Evolutionary conservation across 2,888 invertebrate species (phyloP).

Genomic region (Ennomos erosarius): DNA sequence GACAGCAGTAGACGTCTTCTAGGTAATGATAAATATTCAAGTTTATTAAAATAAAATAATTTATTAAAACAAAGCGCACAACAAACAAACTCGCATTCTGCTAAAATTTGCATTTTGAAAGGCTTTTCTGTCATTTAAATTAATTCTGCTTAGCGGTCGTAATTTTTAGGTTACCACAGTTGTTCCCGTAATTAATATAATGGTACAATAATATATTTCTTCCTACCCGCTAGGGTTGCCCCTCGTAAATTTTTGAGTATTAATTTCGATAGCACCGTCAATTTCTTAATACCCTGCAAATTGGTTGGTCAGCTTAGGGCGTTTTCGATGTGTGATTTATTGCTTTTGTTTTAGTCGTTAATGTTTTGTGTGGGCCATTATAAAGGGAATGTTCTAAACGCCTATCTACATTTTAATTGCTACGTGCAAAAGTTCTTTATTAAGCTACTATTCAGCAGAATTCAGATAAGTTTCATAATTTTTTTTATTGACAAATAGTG

Average conservation of each 20-base stretch:
- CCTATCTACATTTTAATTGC: neutral
- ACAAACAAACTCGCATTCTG: constrained; percentile 34
- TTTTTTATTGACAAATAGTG: no score
- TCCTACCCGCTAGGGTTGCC: constrained; percentile 48
- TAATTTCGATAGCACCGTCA: constrained; percentile 47
- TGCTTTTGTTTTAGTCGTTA: constrained; percentile 28
- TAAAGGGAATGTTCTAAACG: constrained; percentile 13
- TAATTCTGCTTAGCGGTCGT: constrained; percentile 50
- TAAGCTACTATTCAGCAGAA: no score
- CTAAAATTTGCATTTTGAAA: constrained; percentile 47
- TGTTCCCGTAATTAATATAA: constrained; percentile 56
- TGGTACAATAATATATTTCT: constrained; percentile 55
- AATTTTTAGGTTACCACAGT: constrained; percentile 51
- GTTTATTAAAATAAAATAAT: no score
- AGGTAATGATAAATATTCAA: no score
- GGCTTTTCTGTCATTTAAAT: constrained; percentile 43
- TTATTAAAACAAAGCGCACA: constrained; percentile 10
- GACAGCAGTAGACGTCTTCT: no score
- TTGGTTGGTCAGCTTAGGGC: constrained; percentile 29
- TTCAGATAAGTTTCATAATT: no score
- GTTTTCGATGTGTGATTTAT: constrained; percentile 32
- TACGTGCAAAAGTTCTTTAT: no score
- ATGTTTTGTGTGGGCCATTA: constrained; percentile 17
- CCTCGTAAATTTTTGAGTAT: constrained; percentile 44
- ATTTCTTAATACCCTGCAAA: constrained; percentile 41